Evolutionary conservation across 1,140 invertebrate species (phyloP), one percentile per base, ranked within the genome.

Genomic region (Drosophila setifemur): DNA sequence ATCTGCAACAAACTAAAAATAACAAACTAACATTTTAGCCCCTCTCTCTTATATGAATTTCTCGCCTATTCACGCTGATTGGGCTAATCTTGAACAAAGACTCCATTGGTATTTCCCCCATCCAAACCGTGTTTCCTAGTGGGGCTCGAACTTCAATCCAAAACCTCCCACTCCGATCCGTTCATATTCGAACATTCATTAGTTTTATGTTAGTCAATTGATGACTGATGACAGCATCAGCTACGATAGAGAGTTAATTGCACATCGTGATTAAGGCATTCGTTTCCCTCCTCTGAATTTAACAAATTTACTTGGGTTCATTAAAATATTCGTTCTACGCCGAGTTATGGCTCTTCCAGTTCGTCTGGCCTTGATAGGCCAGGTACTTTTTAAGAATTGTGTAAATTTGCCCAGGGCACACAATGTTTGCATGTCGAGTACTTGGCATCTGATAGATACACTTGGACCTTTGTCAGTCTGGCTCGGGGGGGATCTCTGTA

Each of bases 321-420:
- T 44, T 68, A 44, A 25, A 60, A 49, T 43, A 53, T 67, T 18
- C 7, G 26, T 58, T 31, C 26, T 58, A 58, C 21, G 29, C 37
- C 45, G 16, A 77, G 66, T 71, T 81, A 79, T 71, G 47, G 39
- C 45, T 58, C 33, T 29, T 40, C 39, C 33, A 25, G 9, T 14
- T 25, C 33, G 21, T 23, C 61, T 67, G 26, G 31, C 29, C 70
- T 61, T 69, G 61, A 26, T 29, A 31, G 26, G 4, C 39, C 26
- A 28, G 53, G 35, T 42, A 37, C 48, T 37, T 68, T 75, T 61
- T 26, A 55, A 54, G 78, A 57, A 48, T 61, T 82, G 74, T 63
- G 72, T 77, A 81, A 82, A 81, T 82, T 82, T 61, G 69, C 37
- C 52, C 26, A 29, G 4, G 12, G 35, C 48, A 33, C 8, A 53